Base-by-base conservation (phyloP, 2,113 vertebrate genomes). In the Centrocercus urophasianus region DNA sequence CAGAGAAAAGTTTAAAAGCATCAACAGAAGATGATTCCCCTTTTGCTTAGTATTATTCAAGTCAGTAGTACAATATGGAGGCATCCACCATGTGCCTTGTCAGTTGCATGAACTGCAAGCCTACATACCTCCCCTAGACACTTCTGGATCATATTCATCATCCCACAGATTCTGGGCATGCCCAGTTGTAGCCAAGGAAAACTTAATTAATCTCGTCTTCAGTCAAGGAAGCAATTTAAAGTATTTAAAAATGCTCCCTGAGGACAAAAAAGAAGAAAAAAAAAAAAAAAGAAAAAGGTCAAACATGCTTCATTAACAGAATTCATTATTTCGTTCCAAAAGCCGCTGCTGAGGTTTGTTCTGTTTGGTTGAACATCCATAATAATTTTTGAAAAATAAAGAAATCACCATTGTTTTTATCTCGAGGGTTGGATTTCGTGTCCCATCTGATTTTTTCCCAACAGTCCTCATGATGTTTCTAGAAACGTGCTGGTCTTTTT, bases 201-300 rank as follows among this genome's bases (percentile, higher is more conserved):
- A 91, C 16, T 48, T 80, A 48, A 83, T 88, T 95, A 86, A 66
- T 65, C 43, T 84, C 78, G 56, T 56, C 61, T 79, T 71, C 87
- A 82, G 45, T 90, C 66, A 90, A 89, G 50, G 56, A 89, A 96
- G 90, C 56, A 83, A 81, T 72, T 86, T 75, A 81, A 93, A 88
- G 20, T 34, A 84, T 88, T 76, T 88, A 64, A 38, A 95, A 94
- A 83, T 88, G 42, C 22, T 89, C 60, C 86, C 61, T 72, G 52
- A 65, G 72, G 7, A 27, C 79, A 18, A 67, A 84, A 60, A 32
- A 40, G 27, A 16, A 32, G 19, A 38, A 60, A 34, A 63, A 83
- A 22, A 38, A 60, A 22, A 22, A 38, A 60, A 22, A 27, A 38
- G 25, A 16, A 48, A 48, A 67, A 36, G 30, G 4, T 54, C 38